Conservation (phyloP, 2,797 vertebrate genomes). For the Bradypodion ventrale region DNA sequence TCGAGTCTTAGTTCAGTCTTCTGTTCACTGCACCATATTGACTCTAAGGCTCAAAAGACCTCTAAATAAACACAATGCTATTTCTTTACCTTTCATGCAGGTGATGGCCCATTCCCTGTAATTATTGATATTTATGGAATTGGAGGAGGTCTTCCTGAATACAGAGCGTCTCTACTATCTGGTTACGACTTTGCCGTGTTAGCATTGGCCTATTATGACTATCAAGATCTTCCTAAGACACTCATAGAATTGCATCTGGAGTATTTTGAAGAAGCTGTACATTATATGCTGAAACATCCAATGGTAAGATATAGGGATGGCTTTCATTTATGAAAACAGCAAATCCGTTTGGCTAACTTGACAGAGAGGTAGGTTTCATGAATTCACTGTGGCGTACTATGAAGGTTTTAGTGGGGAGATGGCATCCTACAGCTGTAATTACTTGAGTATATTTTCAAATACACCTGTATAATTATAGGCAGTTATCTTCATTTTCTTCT, state of each 20-base stretch:
- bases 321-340: background rate
- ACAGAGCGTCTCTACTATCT: conserved; percentile 86
- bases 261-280: conserved; percentile 89
- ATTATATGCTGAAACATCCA: conserved; percentile 78
- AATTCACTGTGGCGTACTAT: background rate
- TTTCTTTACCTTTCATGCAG: conserved; percentile 64
- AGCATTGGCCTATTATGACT: conserved; percentile 83
- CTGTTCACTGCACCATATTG: no score
- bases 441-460: background rate
- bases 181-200: conserved; percentile 84
- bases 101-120: conserved; percentile 85
- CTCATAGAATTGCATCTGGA: conserved; percentile 76
- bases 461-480: background rate
- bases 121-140: conserved; percentile 83
- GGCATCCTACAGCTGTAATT: background rate
- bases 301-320: conserved; percentile 68
- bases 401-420: no score
- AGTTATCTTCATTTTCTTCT: no score
- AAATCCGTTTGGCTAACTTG: background rate
- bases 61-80: conserved; percentile 12
- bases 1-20: no score
- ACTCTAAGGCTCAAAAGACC: background rate
- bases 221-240: conserved; percentile 80
- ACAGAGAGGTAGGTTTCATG: background rate
- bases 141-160: conserved; percentile 82